Conservation (phyloP, 2,888 invertebrate species). For the Neoascia interrupta region DNA sequence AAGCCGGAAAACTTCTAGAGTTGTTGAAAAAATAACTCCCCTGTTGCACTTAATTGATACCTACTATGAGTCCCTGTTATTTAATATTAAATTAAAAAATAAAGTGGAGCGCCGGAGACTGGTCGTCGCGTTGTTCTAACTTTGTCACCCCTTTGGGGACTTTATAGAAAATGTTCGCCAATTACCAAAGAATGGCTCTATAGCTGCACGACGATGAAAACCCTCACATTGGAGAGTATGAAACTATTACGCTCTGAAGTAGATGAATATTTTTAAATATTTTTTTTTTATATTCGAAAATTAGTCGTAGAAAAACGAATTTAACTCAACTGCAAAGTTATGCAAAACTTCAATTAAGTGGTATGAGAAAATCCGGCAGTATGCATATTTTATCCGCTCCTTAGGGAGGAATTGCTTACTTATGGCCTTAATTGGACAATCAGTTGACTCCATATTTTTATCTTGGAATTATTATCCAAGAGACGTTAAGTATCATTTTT, state of each 20-base stretch:
- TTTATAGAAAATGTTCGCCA: background rate
- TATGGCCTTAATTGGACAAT: too few relatives aligned
- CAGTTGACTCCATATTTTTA: too few relatives aligned
- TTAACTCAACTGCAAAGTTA: too few relatives aligned
- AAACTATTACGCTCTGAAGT: background rate
- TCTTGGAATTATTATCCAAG: too few relatives aligned
- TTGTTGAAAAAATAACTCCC: too few relatives aligned
- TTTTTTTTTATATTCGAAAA: slow-evolving; percentile 1
- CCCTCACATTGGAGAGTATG: background rate
- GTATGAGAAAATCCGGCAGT: too few relatives aligned
- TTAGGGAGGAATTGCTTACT: too few relatives aligned
- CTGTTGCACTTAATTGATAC: background rate
- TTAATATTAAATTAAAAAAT: slow-evolving; percentile 17
- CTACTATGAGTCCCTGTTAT: background rate
- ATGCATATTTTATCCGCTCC: too few relatives aligned
- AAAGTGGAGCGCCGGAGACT: background rate
- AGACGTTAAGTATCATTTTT: too few relatives aligned
- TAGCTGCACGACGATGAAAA: background rate
- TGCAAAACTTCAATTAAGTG: too few relatives aligned
- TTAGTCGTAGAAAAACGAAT: too few relatives aligned
- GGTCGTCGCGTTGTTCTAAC: background rate
- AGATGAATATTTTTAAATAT: background rate
- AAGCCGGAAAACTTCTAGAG: too few relatives aligned
- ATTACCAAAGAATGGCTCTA: background rate
- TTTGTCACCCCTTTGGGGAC: background rate